Evolutionary conservation across 2,113 vertebrate genomes (phyloP).

Genomic region (Limanda limanda): DNA sequence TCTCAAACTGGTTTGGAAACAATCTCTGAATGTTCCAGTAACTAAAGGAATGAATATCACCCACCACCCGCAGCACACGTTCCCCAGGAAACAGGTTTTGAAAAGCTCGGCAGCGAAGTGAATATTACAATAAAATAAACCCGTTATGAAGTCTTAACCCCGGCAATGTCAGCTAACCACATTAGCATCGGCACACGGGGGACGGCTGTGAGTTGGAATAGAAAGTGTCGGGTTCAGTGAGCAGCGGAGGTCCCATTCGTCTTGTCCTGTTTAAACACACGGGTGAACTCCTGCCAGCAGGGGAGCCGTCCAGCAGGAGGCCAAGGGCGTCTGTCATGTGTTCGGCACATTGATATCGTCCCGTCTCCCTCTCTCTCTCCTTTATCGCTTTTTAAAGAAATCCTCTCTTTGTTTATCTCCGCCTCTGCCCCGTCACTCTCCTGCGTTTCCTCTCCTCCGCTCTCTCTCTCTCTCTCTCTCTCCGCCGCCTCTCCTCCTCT

Average conservation of each 20-base stretch:
- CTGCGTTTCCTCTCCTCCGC: not conserved
- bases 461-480: not conserved
- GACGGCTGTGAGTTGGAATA: constrained; percentile 73
- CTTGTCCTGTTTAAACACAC: constrained; percentile 83
- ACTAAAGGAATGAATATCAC: not conserved
- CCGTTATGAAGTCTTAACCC: constrained; percentile 61
- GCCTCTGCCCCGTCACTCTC: constrained; percentile 20
- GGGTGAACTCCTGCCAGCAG: constrained; percentile 80
- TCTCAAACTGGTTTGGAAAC: not conserved
- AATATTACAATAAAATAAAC: constrained; percentile 40
- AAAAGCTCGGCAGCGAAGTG: constrained; percentile 29
- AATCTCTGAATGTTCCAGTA: not conserved
- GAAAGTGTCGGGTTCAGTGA: constrained; percentile 77
- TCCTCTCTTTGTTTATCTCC: constrained; percentile 56
- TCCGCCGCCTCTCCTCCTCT: constrained; percentile 17
- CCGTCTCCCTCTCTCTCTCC: not conserved
- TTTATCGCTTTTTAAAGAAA: constrained; percentile 12
- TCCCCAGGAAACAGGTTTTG: not conserved
- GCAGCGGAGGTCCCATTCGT: constrained; percentile 77
- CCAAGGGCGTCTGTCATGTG: constrained; percentile 82
- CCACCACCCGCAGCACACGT: not conserved
- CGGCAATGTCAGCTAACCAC: constrained; percentile 71
- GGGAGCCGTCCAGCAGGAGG: constrained; percentile 78
- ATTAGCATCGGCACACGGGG: constrained; percentile 75
- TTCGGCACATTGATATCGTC: constrained; percentile 72